phyloP scores from a whole-genome alignment of 64 coral and sea anemone genomes.

The Stylophora pistillata region DNA sequence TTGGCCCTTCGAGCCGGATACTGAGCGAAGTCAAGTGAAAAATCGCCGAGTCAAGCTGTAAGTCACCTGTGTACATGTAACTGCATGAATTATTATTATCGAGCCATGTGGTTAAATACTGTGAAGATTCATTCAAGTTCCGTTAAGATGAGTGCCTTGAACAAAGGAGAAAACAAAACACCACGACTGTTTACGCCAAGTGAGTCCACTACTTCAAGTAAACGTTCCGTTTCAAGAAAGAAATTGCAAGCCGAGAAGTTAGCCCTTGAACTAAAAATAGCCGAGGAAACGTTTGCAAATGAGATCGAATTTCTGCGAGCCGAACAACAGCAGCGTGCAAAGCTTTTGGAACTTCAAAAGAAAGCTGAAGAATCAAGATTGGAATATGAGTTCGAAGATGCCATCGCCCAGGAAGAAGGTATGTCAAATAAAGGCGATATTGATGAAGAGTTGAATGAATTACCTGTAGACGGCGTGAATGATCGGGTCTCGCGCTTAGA shows the following conservation, averaged over 20 bases:
- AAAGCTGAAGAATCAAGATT: slow-evolving; percentile 4
- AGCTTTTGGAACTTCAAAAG: not conserved
- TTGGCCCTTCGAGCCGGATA: too few relatives aligned
- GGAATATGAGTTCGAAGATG: not conserved
- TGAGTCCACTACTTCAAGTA: not conserved
- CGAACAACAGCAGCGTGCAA: not conserved
- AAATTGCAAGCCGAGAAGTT: not conserved
- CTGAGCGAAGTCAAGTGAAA: too few relatives aligned
- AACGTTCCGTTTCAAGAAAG: not conserved
- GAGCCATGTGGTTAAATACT: too few relatives aligned
- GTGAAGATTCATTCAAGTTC: too few relatives aligned
- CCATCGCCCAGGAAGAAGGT: not conserved
- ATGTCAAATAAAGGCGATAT: not conserved
- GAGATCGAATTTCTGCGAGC: not conserved
- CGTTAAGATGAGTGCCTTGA: too few relatives aligned
- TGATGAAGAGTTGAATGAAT: not conserved
- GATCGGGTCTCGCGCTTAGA: not conserved
- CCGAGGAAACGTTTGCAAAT: not conserved
- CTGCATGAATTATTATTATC: too few relatives aligned
- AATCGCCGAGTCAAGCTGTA: too few relatives aligned
- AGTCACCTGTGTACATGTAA: too few relatives aligned
- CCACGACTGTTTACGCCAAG: too few relatives aligned
- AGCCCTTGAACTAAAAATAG: not conserved
- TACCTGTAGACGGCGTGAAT: not conserved
- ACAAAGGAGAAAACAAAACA: too few relatives aligned